A percentile compares a stretch with the other conserved stretches of the same genome.
Conservation (phyloP, 2,888 invertebrate species). For the Parasteatoda lunata region DNA sequence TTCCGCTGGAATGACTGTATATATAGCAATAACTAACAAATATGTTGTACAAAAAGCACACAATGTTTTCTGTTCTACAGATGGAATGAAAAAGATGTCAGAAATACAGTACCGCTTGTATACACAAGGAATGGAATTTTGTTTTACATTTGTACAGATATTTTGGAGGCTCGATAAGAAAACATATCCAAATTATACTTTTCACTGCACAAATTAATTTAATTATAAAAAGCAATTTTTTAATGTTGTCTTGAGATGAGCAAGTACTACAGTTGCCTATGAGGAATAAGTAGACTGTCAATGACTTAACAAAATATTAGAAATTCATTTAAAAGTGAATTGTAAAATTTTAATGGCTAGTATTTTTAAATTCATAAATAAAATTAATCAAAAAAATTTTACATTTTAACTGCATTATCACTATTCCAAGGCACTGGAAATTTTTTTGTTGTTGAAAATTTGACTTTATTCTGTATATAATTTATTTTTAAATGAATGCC, state of each 20-base stretch:
- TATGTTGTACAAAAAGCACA: constrained; percentile 69
- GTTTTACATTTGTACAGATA: constrained; percentile 62
- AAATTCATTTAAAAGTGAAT: not conserved
- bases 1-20: constrained; percentile 68
- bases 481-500: too few species aligned
- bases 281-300: constrained; percentile 21
- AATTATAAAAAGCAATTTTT: not conserved
- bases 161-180: constrained; percentile 29
- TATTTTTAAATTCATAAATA: too few species aligned
- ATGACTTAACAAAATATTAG: too few species aligned
- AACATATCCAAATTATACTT: not conserved
- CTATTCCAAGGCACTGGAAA: constrained; percentile 39
- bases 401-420: not conserved
- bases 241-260: constrained; percentile 19
- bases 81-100: constrained; percentile 69
- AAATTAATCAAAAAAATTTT: not conserved
- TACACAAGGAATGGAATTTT: constrained; percentile 59
- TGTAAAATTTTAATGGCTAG: not conserved
- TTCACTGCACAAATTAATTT: constrained; percentile 1
- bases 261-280: constrained; percentile 56
- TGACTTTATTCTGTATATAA: too few species aligned
- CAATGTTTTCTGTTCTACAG: constrained; percentile 68
- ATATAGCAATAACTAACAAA: constrained; percentile 68
- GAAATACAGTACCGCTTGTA: constrained; percentile 61
- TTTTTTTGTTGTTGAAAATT: not conserved